Evolutionary conservation across 2,888 invertebrate species (phyloP), one percentile per base, ranked within the genome.

Genomic region (Spisula subtruncata): DNA sequence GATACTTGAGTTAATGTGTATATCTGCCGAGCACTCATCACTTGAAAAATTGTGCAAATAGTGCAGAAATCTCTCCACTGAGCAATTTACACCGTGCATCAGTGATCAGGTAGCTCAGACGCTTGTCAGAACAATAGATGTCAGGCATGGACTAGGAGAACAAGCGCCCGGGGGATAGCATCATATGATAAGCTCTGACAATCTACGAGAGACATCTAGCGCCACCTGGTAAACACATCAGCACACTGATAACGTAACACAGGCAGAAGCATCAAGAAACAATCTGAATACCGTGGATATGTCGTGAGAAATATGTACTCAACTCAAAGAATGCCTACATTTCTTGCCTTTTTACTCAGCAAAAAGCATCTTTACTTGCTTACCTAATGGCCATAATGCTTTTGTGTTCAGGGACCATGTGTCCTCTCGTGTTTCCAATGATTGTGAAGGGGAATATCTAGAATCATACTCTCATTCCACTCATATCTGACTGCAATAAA

Each of bases 191-290:
- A 85, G 79, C 46, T 75, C 80, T 85, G 35, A 10, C 66, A 46
- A 90, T 90, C 88, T 81, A n/a, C 81, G 90, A 88, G 88, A 90
- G 90, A 90, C 90, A 90, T 90, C 90, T 29, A 20, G 51, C 75
- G 66, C 88, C 90, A 90, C 90, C 90, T 90, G 90, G 90, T 83
- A 25, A 51, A 79, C 81, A 60, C 86, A 88, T 90, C 90, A 90
- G 56, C 56, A 20, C 29, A 48, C 56, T 54, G 90, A 90, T 90
- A 90, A 90, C 81, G 81, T 81, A 88, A 88, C 85, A 80, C 81
- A 35, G 35, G 75, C 25, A 16, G 90, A 84, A 41, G 60, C 87
- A 85, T 88, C 87, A 86, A 51, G 60, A 16, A 66, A 66, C 41
- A 51, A 56, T 75, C 54, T 79, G 20, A 66, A 41, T 25, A 51